Base-by-base conservation (phyloP, 92 coral and sea anemone species). In the Porites divaricata region DNA sequence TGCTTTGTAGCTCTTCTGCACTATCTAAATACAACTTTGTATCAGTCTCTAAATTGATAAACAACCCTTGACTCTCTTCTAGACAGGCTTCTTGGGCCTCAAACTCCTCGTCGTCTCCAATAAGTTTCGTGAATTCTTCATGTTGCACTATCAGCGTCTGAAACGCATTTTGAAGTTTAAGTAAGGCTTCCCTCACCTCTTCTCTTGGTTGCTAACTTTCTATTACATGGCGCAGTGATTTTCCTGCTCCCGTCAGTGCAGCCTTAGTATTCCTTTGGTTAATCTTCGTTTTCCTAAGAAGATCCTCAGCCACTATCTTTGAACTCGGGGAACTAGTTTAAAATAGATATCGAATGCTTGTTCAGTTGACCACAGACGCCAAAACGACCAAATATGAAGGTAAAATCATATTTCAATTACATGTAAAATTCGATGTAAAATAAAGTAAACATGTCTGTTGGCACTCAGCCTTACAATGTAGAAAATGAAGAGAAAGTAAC, bases 181-280 rank as follows among this genome's bases (percentile, higher is more conserved):
- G 48, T 20, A 91, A 80, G 67, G 74, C 73, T 4, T 88, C 92
- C 12, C 77, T 80, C 57, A 91, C 86, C 81, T 83, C 91, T 77
- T 73, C 53, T 61, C 51, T 74, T 7, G 88, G 84, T 9, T 85
- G 90, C 23, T 86, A 74, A 49, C 81, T 76, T 57, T 83, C 90
- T 22, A 90, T 86, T 9, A 86, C 28, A 21, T 24, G 28, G 23
- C 26, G 62, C 1, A 83, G 67, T 54, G 80, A 51, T 21, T 87
- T 83, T 20, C 84, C 85, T 25, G 49, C 28, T 67, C 86, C 68
- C 59, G 89, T 84, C 75, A 91, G 76, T 11, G 89, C 72, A 13
- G 79, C 84, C 75, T 91, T 91, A 52, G 94, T 89, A 59, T 76
- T 88, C 62, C 88, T 79, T 24, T 89, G 57, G 70, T 74, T 76